Evolutionary conservation across 2,888 invertebrate species (phyloP).

Genomic region (Odiellus spinosus): DNA sequence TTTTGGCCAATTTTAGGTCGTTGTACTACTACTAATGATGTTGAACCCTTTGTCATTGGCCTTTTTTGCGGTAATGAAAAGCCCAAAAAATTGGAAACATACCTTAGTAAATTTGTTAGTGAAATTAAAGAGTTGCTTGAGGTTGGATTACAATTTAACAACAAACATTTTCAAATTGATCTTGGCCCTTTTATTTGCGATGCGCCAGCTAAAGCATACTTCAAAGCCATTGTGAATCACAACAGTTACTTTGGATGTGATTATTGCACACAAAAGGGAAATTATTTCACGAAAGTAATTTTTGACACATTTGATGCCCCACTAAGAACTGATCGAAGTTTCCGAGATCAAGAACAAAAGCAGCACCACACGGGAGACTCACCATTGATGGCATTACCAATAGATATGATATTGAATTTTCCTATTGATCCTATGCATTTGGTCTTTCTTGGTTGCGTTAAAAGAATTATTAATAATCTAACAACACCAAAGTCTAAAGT

Average conservation of each 20-base stretch:
- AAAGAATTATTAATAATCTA: no score
- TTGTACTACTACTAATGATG: no score
- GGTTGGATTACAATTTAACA: background rate
- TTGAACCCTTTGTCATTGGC: constrained; percentile 7
- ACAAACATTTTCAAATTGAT: constrained; percentile 1
- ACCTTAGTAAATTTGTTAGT: constrained; percentile 1
- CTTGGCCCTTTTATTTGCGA: constrained; percentile 12
- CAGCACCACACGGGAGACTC: background rate
- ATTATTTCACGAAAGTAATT: constrained; percentile 1
- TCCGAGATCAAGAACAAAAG: background rate
- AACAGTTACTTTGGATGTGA: constrained; percentile 8
- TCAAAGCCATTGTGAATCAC: constrained; percentile 5
- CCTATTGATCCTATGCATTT: background rate
- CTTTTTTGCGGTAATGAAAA: constrained; percentile 7
- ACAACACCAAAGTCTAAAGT: no score
- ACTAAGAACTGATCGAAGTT: background rate
- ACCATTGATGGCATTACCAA: background rate
- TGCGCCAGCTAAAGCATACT: constrained; percentile 11
- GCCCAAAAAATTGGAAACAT: constrained; percentile 4
- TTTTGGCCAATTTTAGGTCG: no score
- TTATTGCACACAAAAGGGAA: constrained; percentile 6
- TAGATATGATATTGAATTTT: background rate
- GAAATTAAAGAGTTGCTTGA: background rate
- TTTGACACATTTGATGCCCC: no score
- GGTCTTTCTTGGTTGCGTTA: background rate